Base-by-base conservation (phyloP, 2,797 vertebrate genomes). In the Cyprinodon diabolis region DNA sequence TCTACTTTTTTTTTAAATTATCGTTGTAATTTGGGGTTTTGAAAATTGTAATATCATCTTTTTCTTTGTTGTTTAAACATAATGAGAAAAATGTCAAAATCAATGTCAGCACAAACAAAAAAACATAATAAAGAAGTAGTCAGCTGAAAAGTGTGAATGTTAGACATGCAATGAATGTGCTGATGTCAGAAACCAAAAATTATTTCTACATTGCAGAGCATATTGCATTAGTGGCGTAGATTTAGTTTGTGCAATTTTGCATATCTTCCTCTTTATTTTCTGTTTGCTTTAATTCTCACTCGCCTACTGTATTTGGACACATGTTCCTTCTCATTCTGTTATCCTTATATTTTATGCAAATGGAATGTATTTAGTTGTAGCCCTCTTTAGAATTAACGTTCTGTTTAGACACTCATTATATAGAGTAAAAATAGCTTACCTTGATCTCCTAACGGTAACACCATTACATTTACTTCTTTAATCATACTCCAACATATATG, bases 401-500 rank as follows among this genome's bases (percentile, higher is more conserved):
- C 37, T 43, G 14, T n/a, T n/a, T 13, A 12, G 11, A 55, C 9
- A 55, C n/a, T 55, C 54, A 35, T 8, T 19, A 25, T 23, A 30
- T n/a, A 48, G 9, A 56, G 52, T 17, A 5, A 1, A 65, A 47
- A 55, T 45, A 78, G 75, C 83, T 77, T 49, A 66, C 37, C 35
- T 55, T 23, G 47, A 13, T 35, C 51, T 43, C 13, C 40, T 45
- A 14, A 21, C 11, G 9, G 6, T 37, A 4, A 63, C 47, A 15
- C 45, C 0, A 15, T 0, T 52, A 52, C 51, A 17, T 40, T 40
- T 68, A 35, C 17, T 37, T 5, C 30, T 68, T 68, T 30, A 37
- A 7, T 3, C 66, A 25, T 65, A 43, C 4, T 65, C 5, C 21
- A 65, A n/a, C 35, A 63, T 7, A 43, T 13, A 30, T 55, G 52